A percentile compares a stretch with the other conserved stretches of the same genome.
phyloP scores from a whole-genome alignment of 2,888 invertebrate species.

The Papilio demoleus region DNA sequence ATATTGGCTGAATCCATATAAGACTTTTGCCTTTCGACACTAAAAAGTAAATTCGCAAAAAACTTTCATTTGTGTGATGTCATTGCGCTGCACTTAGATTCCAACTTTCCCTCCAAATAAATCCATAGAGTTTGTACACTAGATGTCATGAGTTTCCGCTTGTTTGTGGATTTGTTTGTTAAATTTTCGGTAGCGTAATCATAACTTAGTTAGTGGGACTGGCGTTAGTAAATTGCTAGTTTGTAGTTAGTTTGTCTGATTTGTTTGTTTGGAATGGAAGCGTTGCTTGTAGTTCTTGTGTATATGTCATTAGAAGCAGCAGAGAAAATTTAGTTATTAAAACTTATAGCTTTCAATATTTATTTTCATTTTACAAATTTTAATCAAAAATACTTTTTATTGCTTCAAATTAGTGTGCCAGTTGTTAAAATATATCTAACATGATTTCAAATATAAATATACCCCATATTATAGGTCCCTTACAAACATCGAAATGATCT shows the following conservation, averaged over 20 bases:
- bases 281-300: slow-evolving; percentile 15
- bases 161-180: slow-evolving; percentile 37
- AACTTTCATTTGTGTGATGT: slow-evolving; percentile 39
- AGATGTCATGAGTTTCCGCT: slow-evolving; percentile 27
- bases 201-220: slow-evolving; percentile 37
- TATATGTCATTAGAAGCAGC: slow-evolving; percentile 10
- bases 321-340: background rate
- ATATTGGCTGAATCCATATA: slow-evolving; percentile 26
- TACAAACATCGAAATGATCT: slow-evolving; percentile 8
- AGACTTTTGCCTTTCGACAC: slow-evolving; percentile 7
- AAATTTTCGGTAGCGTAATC: slow-evolving; percentile 37
- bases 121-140: slow-evolving; percentile 24
- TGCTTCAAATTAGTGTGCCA: background rate
- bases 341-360: background rate
- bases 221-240: slow-evolving; percentile 35
- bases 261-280: slow-evolving; percentile 30
- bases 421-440: background rate
- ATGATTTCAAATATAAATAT: background rate
- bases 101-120: slow-evolving; percentile 35
- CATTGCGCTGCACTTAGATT: slow-evolving; percentile 6
- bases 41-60: slow-evolving; percentile 16
- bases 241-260: slow-evolving; percentile 32
- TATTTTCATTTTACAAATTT: background rate
- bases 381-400: background rate
- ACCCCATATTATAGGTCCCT: background rate